Percentiles rank a stretch among this genome's conserved stretches.
phyloP scores from a whole-genome alignment of 2,888 invertebrate genomes.

The Epirrita christyi region DNA sequence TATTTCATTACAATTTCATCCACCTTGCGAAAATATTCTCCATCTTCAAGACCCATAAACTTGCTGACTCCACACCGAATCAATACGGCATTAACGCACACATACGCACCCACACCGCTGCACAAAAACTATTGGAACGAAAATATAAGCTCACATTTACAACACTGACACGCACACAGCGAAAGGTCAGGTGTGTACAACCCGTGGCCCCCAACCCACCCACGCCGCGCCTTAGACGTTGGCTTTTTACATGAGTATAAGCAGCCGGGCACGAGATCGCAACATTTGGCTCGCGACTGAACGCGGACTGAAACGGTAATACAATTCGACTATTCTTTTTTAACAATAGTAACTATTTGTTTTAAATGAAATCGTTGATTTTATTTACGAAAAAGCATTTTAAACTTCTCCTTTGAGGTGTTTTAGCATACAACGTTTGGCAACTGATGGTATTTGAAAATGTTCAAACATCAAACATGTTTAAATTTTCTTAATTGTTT shows the following conservation, averaged over 20 bases:
- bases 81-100: slow-evolving; percentile 82
- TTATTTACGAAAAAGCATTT: not conserved
- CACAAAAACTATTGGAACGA: slow-evolving; percentile 83
- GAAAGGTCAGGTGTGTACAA: slow-evolving; percentile 59
- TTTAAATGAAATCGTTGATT: no score
- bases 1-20: slow-evolving; percentile 4
- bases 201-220: slow-evolving; percentile 50
- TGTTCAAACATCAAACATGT: not conserved
- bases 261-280: slow-evolving; percentile 59
- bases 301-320: not conserved
- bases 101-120: slow-evolving; percentile 61
- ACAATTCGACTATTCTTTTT: no score
- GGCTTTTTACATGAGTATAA: slow-evolving; percentile 82
- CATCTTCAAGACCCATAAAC: slow-evolving; percentile 72
- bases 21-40: slow-evolving; percentile 41
- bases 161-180: slow-evolving; percentile 47
- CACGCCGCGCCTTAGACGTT: slow-evolving; percentile 78
- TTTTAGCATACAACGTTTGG: not conserved
- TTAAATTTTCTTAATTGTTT: slow-evolving; percentile 14
- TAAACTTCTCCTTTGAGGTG: not conserved
- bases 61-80: slow-evolving; percentile 71
- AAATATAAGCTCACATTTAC: slow-evolving; percentile 75
- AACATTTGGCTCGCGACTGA: slow-evolving; percentile 55
- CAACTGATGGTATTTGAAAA: slow-evolving; percentile 4
- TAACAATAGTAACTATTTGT: no score